phyloP scores from a whole-genome alignment of 2,888 invertebrate species.

The Tortricodes alternella region DNA sequence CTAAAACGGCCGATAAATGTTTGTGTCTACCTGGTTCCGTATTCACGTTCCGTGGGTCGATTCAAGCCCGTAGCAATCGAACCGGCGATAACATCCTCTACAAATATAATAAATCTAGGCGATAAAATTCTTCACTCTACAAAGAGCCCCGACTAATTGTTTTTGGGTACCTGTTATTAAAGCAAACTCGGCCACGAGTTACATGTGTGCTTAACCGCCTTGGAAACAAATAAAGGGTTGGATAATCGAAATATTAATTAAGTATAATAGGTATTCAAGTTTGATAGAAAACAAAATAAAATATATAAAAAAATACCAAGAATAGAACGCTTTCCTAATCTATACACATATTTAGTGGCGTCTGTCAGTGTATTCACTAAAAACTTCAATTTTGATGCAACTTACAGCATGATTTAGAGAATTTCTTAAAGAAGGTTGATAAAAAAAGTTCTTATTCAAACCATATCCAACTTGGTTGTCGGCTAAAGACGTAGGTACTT shows the following conservation, averaged over 20 bases:
- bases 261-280: no score
- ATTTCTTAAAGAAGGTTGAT: no score
- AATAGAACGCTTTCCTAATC: no score
- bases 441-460: no score
- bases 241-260: constrained; percentile 34
- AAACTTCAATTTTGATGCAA: no score
- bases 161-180: constrained; percentile 71
- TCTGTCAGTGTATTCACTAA: no score
- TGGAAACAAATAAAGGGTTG: constrained; percentile 49
- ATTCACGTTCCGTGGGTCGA: constrained; percentile 52
- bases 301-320: no score
- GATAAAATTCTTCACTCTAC: constrained; percentile 72
- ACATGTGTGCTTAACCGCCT: constrained; percentile 38
- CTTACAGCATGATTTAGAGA: no score
- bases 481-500: constrained; percentile 57
- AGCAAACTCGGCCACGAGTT: constrained; percentile 54
- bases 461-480: constrained; percentile 61
- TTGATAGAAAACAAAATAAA: no score
- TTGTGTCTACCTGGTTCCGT: constrained; percentile 67
- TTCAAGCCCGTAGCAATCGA: constrained; percentile 55
- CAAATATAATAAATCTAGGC: constrained; percentile 78
- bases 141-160: constrained; percentile 73
- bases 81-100: constrained; percentile 70
- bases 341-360: no score
- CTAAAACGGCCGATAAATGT: constrained; percentile 75